Percentiles rank a stretch among this genome's conserved stretches.
Evolutionary conservation across 2,113 vertebrate species (phyloP).

Genomic region (Rattus norvegicus): GRCr8 NC_086036.1:4556501-4557000

Average conservation of each 20-base stretch:
- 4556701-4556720: background rate
- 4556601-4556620: background rate
- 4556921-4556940: background rate
- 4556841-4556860: background rate
- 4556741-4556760: background rate
- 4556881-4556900: background rate
- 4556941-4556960: background rate
- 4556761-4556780: background rate
- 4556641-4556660: background rate
- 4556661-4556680: background rate
- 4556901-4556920: background rate
- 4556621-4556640: background rate
- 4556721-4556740: constrained; percentile 5
- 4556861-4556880: background rate
- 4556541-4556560: background rate
- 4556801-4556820: constrained; percentile 10
- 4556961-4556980: background rate
- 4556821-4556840: background rate
- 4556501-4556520: background rate
- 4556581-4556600: background rate
- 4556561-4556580: background rate
- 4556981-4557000: background rate
- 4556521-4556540: too few relatives aligned
- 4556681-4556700: background rate
- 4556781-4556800: background rate